Evolutionary conservation across 1,140 invertebrate species (phyloP), one percentile per base, ranked within the genome.

Genomic region (Sminthurinus signatus): DNA sequence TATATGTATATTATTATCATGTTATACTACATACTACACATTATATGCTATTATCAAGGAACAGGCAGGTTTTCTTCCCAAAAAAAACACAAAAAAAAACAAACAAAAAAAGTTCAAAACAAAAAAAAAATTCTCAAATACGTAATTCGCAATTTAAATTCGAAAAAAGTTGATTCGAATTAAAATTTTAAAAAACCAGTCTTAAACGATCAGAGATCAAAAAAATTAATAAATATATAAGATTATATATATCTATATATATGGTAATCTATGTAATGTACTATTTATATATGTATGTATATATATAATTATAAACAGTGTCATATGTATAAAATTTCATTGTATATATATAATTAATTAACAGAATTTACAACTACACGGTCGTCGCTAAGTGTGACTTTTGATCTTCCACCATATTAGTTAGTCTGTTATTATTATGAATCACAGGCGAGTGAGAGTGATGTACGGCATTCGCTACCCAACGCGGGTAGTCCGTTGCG

Each of bases 151-250:
- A 42, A 10, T 42, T 42, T 12, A 42, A 42, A n/a, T 42, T 42
- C 10, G 10, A 42, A 12, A 42, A 12, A n/a, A n/a, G 39, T 42
- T 12, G 10, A 42, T n/a, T n/a, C n/a, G n/a, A n/a, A n/a, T n/a
- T n/a, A n/a, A n/a, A n/a, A n/a, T n/a, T n/a, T n/a, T 25, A 54
- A 23, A 32, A 28, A 54, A 14, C 12, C 54, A 56, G 54, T 56
- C 54, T 56, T 56, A n/a, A n/a, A n/a, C n/a, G n/a, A n/a, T 56
- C 4, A 21, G 54, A 36, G 54, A 56, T 56, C 54, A 56, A 56
- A 56, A 56, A 56, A 12, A 56, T n/a, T 19, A 54, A 27, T 4
- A 31, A 54, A 54, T 8, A 32, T 14, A 8, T 54, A 23, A 28
- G 27, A 54, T 39, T 21, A 56, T 17, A 36, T 36, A 56, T 56